phyloP scores from a whole-genome alignment of 2,113 vertebrate species.

The Brienomyrus longianalis region DNA sequence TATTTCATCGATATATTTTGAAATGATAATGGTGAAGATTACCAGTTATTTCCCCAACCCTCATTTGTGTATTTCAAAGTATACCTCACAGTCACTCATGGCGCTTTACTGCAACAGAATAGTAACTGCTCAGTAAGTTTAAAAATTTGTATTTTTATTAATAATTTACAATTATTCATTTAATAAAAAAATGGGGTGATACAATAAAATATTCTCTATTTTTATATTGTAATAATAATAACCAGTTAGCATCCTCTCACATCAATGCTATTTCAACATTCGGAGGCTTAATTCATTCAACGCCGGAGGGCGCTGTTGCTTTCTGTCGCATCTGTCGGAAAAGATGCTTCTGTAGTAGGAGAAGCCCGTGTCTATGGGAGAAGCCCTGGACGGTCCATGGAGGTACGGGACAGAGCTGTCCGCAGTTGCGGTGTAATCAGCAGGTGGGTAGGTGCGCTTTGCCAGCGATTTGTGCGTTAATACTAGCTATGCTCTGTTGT shows the following conservation, averaged over 20 bases:
- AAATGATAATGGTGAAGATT: background rate
- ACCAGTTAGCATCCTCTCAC: background rate
- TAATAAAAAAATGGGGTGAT: background rate
- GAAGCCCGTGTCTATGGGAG: no score
- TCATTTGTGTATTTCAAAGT: background rate
- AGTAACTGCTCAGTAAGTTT: background rate
- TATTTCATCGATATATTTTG: background rate
- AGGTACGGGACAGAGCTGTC: background rate
- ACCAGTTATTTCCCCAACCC: background rate
- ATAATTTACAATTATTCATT: background rate
- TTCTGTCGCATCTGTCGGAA: background rate
- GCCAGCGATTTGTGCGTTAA: background rate
- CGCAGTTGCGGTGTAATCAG: background rate
- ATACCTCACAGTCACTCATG: background rate
- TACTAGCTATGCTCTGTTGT: background rate
- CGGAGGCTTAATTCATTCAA: background rate
- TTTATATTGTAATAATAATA: background rate
- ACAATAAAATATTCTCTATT: background rate
- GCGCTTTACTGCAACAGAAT: background rate
- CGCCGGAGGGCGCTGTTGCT: slow-evolving; percentile 10
- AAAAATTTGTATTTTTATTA: background rate
- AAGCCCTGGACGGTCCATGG: background rate
- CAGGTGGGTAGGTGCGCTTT: background rate
- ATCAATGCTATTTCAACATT: background rate
- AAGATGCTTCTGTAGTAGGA: background rate